These are phyloP conservation scores for Acleris literana DNA, from an alignment of 2,888 invertebrate species.

Conservation along the genomic window DNA sequence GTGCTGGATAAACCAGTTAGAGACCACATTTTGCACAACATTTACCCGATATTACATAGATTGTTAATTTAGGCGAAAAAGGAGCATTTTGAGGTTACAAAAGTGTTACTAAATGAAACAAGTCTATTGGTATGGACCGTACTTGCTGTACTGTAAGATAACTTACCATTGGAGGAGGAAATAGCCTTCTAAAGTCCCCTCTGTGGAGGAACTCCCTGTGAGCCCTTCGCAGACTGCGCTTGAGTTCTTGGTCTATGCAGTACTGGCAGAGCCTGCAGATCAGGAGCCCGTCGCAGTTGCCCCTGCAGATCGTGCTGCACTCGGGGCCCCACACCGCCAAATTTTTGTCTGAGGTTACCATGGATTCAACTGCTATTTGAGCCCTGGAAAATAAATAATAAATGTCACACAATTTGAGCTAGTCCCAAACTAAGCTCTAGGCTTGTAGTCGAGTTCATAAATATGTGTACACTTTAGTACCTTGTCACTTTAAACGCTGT, in stretches of 20 bases:
- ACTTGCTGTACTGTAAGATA: background rate
- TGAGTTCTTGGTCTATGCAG: conserved; percentile 86
- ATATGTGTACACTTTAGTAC: too few relatives aligned
- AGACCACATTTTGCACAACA: too few relatives aligned
- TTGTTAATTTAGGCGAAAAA: too few relatives aligned
- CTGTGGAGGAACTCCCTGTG: conserved; percentile 92
- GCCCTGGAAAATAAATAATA: conserved; percentile 59
- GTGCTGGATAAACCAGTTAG: too few relatives aligned
- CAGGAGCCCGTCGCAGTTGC: conserved; percentile 82
- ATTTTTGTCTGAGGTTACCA: conserved; percentile 91
- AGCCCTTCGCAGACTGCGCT: conserved; percentile 85
- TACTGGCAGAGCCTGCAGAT: conserved; percentile 90
- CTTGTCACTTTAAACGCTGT: too few relatives aligned
- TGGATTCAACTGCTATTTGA: conserved; percentile 75
- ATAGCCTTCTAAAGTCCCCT: conserved; percentile 91
- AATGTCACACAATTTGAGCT: too few relatives aligned
- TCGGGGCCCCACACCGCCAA: conserved; percentile 88
- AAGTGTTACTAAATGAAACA: too few relatives aligned
- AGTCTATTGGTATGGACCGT: too few relatives aligned
- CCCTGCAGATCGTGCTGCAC: conserved; percentile 80
- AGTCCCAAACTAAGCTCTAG: too few relatives aligned
- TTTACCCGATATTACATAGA: too few relatives aligned
- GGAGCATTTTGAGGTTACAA: too few relatives aligned
- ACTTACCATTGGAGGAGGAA: conserved; percentile 88
- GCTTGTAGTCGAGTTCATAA: too few relatives aligned